These are phyloP conservation scores for Corythornis cristatus DNA, from an alignment of 2,113 vertebrate species.

Conservation along the genomic window DNA sequence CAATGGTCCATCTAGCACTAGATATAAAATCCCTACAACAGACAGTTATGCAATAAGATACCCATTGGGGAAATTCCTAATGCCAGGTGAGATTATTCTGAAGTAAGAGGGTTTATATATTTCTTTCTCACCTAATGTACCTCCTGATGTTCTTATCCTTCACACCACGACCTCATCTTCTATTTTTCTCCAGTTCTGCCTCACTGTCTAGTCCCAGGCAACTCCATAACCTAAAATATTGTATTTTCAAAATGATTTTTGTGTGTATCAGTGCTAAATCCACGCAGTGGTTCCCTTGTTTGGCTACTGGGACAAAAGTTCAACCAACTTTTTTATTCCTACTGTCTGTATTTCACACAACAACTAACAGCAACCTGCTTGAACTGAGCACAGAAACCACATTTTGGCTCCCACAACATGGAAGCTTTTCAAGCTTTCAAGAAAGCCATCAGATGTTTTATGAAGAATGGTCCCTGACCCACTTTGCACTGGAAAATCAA, in stretches of 20 bases:
- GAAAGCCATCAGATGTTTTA: background rate
- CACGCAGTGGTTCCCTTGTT: background rate
- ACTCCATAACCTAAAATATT: background rate
- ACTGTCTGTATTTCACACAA: background rate
- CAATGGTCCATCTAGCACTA: slow-evolving; percentile 53
- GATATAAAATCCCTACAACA: slow-evolving; percentile 40
- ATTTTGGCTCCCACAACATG: background rate
- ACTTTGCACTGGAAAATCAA: background rate
- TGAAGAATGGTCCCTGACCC: background rate
- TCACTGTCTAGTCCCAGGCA: background rate
- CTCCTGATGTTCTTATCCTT: background rate
- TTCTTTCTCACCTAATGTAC: background rate
- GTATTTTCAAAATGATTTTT: background rate
- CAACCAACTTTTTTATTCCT: background rate
- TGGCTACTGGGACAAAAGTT: background rate
- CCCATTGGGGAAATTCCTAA: slow-evolving; percentile 1
- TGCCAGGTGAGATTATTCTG: background rate
- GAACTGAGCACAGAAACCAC: background rate
- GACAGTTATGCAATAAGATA: slow-evolving; percentile 45
- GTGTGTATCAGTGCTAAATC: background rate
- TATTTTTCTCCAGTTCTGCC: background rate
- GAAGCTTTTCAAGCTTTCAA: background rate
- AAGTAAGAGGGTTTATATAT: background rate
- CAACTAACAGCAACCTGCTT: background rate
- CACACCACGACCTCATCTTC: background rate